A percentile compares a stretch with the other conserved stretches of the same genome.
phyloP scores from a whole-genome alignment of 2,113 vertebrate species.

The Ancistrus triradiatus region DNA sequence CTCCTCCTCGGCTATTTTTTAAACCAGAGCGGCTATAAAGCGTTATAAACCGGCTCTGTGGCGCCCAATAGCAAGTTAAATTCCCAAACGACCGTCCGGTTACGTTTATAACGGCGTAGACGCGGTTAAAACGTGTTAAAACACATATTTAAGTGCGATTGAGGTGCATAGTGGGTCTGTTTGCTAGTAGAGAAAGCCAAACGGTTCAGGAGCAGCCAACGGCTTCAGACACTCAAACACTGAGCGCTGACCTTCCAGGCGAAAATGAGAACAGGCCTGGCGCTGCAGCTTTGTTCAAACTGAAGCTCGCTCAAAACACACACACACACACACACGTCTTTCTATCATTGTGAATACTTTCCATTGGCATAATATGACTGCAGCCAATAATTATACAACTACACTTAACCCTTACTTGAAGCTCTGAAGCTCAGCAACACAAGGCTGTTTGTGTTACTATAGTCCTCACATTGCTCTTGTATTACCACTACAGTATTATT shows the following conservation, averaged over 20 bases:
- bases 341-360: neutral
- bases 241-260: constrained; percentile 80
- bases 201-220: constrained; percentile 87
- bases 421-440: too few relatives aligned
- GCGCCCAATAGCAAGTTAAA: constrained; percentile 51
- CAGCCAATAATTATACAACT: too few relatives aligned
- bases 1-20: constrained; percentile 63
- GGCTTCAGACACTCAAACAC: constrained; percentile 85
- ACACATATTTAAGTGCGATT: constrained; percentile 69
- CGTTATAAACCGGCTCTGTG: constrained; percentile 62
- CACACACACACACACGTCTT: neutral
- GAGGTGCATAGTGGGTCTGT: constrained; percentile 82
- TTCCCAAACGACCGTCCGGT: constrained; percentile 63
- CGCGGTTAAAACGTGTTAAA: constrained; percentile 57
- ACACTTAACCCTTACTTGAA: too few relatives aligned
- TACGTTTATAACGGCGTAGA: constrained; percentile 48
- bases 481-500: too few relatives aligned
- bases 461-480: too few relatives aligned
- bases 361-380: too few relatives aligned
- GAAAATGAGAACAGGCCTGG: constrained; percentile 77
- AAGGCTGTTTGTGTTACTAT: too few relatives aligned
- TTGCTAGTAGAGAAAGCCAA: constrained; percentile 88
- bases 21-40: constrained; percentile 56
- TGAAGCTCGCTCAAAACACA: constrained; percentile 12
- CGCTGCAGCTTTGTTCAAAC: constrained; percentile 69